Conservation (phyloP, 2,113 vertebrate species). For the Rutilus rutilus region DNA sequence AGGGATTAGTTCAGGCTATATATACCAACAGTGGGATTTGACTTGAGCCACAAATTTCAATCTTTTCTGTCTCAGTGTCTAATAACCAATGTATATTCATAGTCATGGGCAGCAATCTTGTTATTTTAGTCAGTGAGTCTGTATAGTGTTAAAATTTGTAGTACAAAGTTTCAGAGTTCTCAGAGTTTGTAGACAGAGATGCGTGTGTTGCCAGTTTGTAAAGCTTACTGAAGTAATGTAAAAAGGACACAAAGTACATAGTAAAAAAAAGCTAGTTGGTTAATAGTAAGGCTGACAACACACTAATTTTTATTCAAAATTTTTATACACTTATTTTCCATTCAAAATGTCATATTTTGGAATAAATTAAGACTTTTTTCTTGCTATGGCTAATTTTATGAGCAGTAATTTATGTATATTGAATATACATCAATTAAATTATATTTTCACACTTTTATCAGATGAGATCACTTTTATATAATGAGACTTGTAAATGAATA, state of each 20-base stretch:
- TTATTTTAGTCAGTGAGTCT: conserved; percentile 52
- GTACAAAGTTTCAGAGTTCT: neutral
- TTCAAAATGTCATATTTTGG: neutral
- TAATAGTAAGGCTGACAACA: neutral
- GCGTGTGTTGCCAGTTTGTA: neutral
- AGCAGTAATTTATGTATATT: neutral
- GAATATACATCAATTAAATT: neutral
- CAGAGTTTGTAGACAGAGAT: conserved; percentile 32
- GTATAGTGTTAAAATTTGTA: conserved; percentile 33
- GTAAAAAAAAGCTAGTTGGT: neutral
- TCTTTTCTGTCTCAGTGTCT: conserved; percentile 50
- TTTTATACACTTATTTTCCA: no score
- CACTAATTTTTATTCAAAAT: neutral
- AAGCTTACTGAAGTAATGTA: neutral
- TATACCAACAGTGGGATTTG: conserved; percentile 36
- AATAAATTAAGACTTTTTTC: neutral
- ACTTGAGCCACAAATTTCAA: neutral
- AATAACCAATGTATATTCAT: conserved; percentile 57
- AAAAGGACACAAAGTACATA: neutral
- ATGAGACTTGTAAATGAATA: neutral
- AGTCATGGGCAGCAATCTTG: conserved; percentile 61
- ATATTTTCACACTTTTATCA: neutral
- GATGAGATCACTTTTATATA: no score
- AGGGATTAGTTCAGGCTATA: conserved; percentile 44
- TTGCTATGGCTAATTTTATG: neutral